These are phyloP conservation scores for Nymphalis io DNA, from an alignment of 1,140 invertebrate genomes.

Conservation along the genomic window DNA sequence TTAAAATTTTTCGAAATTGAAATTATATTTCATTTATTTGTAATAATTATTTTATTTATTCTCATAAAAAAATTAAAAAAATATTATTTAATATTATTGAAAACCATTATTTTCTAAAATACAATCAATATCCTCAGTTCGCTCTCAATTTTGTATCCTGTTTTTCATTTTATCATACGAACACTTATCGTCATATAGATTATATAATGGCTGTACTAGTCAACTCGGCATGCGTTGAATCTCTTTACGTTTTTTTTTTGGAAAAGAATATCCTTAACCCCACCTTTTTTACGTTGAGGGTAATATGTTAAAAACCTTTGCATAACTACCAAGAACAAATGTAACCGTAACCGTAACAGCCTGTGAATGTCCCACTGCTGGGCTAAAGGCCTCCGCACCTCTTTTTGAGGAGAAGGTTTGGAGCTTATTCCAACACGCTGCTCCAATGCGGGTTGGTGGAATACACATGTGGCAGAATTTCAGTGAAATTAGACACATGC, in stretches of 20 bases:
- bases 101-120: conserved; percentile 12
- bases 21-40: too few species aligned
- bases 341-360: too few species aligned
- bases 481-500: too few species aligned
- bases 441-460: too few species aligned
- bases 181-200: conserved; percentile 10
- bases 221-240: not conserved
- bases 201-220: not conserved
- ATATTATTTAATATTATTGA: conserved; percentile 2
- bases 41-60: too few species aligned
- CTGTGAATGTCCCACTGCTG: too few species aligned
- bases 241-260: not conserved
- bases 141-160: conserved; percentile 22
- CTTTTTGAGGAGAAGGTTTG: too few species aligned
- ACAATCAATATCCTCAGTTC: conserved; percentile 23
- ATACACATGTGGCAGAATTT: too few species aligned
- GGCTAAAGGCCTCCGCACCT: too few species aligned
- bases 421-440: too few species aligned
- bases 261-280: not conserved
- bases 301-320: not conserved
- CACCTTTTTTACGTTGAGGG: not conserved
- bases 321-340: too few species aligned
- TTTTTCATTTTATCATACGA: conserved; percentile 10
- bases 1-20: too few species aligned
- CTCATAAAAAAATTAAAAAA: not conserved